Base-by-base conservation (phyloP, 2,797 vertebrate species). In the Protosalanx chinensis region DNA sequence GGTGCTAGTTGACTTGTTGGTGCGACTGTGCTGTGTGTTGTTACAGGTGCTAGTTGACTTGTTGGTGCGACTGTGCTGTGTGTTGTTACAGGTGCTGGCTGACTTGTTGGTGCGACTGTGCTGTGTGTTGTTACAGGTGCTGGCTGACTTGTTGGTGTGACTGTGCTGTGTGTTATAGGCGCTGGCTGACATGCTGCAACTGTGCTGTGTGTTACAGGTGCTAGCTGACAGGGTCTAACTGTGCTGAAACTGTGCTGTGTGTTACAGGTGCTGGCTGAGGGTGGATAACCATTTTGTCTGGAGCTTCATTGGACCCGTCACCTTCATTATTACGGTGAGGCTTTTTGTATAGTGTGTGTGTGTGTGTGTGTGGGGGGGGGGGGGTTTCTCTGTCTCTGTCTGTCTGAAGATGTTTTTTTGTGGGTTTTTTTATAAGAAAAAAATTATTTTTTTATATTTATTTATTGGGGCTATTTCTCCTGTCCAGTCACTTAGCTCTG, bases 221-320 rank as follows among this genome's bases (percentile, higher is more conserved):
- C 91, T 49, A 97, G 97, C 92, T 99, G 82, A 94, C 33, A 27
- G 23, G 23, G 6, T 13, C 23, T 27, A 27, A 27, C 23, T 27
- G 23, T 27, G 41, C 8, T 46, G 41, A 12, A 13, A 13, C 7
- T 13, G 8, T 46, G 41, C 41, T 13, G 41, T 46, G 41, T 8
- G 41, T 46, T 46, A 27, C 41, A 46, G 41, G 41, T 46, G 41
- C 41, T 46, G 97, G 97, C 92, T 99, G 83, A 94, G 94, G 15
- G 95, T 95, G 84, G 97, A 98, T 90, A 98, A 98, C 87, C 95
- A 98, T 90, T 99, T 99, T 91, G 97, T 99, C 88, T 98, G 97
- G 97, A 98, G 96, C 89, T 99, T 99, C 88, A 97, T 98, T 69
- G 97, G 96, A 75, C 97, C 97, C 0, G 97, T 98, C 70, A 93